Base-by-base conservation (phyloP, 23 tunicate genomes). In the Styela clava region DNA sequence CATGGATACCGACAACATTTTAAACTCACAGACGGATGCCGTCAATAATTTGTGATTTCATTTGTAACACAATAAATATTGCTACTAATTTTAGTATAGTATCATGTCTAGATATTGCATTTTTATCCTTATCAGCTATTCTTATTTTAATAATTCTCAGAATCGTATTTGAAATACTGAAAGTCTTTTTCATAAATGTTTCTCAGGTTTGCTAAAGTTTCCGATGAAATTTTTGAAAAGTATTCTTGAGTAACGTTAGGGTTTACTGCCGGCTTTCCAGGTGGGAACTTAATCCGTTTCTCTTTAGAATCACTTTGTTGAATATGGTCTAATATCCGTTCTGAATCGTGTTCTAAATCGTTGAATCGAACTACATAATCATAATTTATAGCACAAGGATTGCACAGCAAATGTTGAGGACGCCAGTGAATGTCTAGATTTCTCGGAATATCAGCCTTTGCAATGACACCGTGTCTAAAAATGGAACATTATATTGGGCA, bases 371-470 rank as follows among this genome's bases (percentile, higher is more conserved):
- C 72, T 82, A 91, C 82, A 83, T 33, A 91, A 35, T 84, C 84
- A 84, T 85, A 91, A 72, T 91, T 83, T 68, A 86, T 31, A 19
- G 34, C 52, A 51, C 97, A 91, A 1, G 90, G 90, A 24, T 74
- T 83, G 77, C 97, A 91, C 24, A 85, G 30, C 61, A 34, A 20
- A 35, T 52, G 69, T 78, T 91, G 97, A 16, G 97, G 97, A n/a
- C 85, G 73, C 97, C 97, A 91, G 79, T 91, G 97, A n/a, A 78
- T 63, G 74, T 91, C 97, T 69, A 91, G 34, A 0, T 61, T 62
- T 3, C 61, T 25, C 1, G 73, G 37, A 5, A 33, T 65, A 16
- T 9, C 31, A 3, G 29, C 30, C 5, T 65, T 24, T 16, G 16
- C 29, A 7, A 71, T 32, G 35, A 71, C 16, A 29, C 34, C 77